Evolutionary conservation across 2,888 invertebrate species (phyloP), one percentile per base, ranked within the genome.

Genomic region (Allygus modestus): DNA sequence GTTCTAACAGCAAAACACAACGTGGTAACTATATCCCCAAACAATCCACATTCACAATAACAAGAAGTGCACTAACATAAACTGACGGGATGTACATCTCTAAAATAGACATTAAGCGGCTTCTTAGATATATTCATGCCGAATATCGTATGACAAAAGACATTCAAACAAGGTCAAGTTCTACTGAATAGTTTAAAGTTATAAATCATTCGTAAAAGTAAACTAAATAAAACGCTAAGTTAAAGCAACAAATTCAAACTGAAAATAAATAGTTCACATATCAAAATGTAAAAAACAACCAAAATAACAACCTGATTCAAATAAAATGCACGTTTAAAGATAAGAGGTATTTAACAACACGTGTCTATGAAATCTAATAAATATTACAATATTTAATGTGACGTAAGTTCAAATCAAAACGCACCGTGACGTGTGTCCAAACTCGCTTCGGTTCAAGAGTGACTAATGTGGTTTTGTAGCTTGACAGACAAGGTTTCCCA

Each of bases 21-120:
- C 31, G n/a, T 65, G 65, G 65, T 65, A 65, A 65, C 65, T 65
- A 65, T 65, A 65, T 65, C 28, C 28, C 28, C 23, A 54, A 65
- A 65, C 28, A 65, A 65, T 15, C 1, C 28, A 65, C 65, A 65
- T 28, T 65, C 28, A 65, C 28, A 65, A 23, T 11, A 23, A 23
- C 54, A 54, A 54, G 11, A 28, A 65, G 2, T 20, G 2, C 58
- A 65, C 4, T 65, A 65, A 65, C 54, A 54, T 54, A 54, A 54
- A 54, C 23, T 2, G 15, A 31, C 17, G 23, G 26, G 58, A 58
- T 23, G 9, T 23, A 58, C 20, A 58, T 28, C 1, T 28, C 65
- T 65, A 65, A 28, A 5, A 65, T 65, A 31, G 65, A 65, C 65
- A 65, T 65, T 11, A 31, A 65, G 5, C 2, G 46, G 23, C 58